These are phyloP conservation scores for Drosophila emarginata DNA, from an alignment of 2,888 invertebrate genomes.

Conservation along the genomic window DNA sequence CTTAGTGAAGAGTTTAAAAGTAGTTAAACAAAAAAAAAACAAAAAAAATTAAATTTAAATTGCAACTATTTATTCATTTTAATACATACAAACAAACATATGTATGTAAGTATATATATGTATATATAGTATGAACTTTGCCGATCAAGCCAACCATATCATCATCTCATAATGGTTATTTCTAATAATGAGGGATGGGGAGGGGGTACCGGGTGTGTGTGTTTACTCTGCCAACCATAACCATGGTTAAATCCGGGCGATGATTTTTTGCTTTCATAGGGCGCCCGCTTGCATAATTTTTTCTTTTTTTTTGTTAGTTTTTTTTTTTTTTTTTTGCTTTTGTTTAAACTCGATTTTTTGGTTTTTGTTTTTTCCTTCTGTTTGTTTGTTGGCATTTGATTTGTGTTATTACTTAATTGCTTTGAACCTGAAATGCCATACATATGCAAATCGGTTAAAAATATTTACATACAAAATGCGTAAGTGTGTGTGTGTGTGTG, in stretches of 20 bases:
- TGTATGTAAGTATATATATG: too few relatives aligned
- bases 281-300: conserved; percentile 63
- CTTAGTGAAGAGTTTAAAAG: not conserved
- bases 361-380: conserved; percentile 15
- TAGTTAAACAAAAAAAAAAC: not conserved
- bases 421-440: conserved; percentile 66
- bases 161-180: not conserved
- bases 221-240: not conserved
- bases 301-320: conserved; percentile 1
- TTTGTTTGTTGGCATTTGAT: conserved; percentile 52
- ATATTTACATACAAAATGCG: conserved; percentile 48
- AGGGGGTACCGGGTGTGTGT: not conserved
- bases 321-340: conserved; percentile 17
- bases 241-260: conserved; percentile 3
- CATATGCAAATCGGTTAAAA: conserved; percentile 49
- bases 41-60: not conserved
- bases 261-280: conserved; percentile 42
- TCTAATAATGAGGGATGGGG: not conserved
- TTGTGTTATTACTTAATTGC: conserved; percentile 73
- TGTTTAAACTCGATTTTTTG: conserved; percentile 24
- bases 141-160: conserved; percentile 9
- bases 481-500: conserved; percentile 34
- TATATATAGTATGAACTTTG: not conserved
- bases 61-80: conserved; percentile 3
- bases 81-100: not conserved